Base-by-base conservation (phyloP, 2,113 vertebrate genomes). In the Grallaria varia region DNA sequence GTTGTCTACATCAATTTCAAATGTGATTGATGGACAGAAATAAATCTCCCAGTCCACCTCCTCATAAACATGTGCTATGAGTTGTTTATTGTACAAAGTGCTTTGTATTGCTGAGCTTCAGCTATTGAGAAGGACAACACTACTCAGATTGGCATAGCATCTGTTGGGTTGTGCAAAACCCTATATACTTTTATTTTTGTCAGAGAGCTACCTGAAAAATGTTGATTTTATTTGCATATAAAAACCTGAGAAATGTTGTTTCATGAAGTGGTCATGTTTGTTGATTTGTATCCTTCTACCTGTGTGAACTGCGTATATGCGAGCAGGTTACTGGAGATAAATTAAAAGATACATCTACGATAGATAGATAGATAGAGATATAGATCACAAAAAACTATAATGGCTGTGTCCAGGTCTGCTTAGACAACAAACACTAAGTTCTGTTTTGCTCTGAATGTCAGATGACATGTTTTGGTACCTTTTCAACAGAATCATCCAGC, bases 141-240 rank as follows among this genome's bases (percentile, higher is more conserved):
- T 67, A 50, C 71, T 66, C 35, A 96, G 79, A 95, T 33, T 66
- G 87, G 50, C 50, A 83, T 37, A 82, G 84, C 90, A 94, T 96
- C 93, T 96, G 93, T 50, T 67, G 25, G 27, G 78, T 64, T 85
- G 47, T 35, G 63, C 42, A 91, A 52, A 95, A 83, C 84, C 71
- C 78, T 93, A 55, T 81, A 73, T 94, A 39, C 27, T 85, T 94
- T 80, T 95, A 94, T 96, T 92, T 96, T 95, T 94, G 74, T 84
- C 67, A 35, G 10, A 87, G 66, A 85, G 78, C 53, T 96, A 74
- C 72, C 40, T 35, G 84, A 20, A 95, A 66, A 91, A 83, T 56
- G 42, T 74, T 80, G 79, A 58, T 77, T 92, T 88, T 81, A 55
- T 83, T 83, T 89, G 63, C 75, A 73, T 55, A 63, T 66, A 69